Base-by-base conservation (phyloP, 35 echinoderm and acorn worm species). In the Heliocidaris tuberculata region DNA sequence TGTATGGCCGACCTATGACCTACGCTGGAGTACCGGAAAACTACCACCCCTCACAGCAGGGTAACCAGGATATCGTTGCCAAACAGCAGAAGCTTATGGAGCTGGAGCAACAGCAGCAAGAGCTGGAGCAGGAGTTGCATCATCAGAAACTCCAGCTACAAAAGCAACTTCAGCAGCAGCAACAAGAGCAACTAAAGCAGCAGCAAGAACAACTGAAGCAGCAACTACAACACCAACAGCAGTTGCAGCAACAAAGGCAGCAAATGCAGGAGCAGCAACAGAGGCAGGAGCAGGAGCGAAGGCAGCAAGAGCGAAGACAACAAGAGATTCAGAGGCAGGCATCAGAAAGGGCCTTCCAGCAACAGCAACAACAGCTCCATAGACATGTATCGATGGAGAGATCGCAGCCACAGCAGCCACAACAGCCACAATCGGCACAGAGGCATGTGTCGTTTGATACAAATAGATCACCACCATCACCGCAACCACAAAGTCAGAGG, bases 31-130 rank as follows among this genome's bases (percentile, higher is more conserved):
- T 49, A 19, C 48, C 91, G 50, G 91, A 30, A 93, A 59, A 48
- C 47, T 89, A 89, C 87, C 87, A 31, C 19, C 11, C 12, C 4
- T 30, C 11, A 13, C 10, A 19, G 47, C 49, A 93, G 91, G 11
- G 65, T 78, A 78, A 19, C 87, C 87, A 89, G 87, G 87, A 89
- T 7, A 89, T 89, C 31, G 87, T 48, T 15, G 29, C 50, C n/a
- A 93, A 93, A 31, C 91, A 93, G 48, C 91, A 93, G 48, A 49
- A 93, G 91, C 50, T 52, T 19, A 59, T 93, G 91, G 50, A 59
- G 91, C 50, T 59, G 48, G 12, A 93, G 50, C 91, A 93, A 59
- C 91, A 93, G 50, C 91, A 93, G 47, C 91, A 93, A 31, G 4
- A 93, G 50, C 50, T 52, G 91, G 48, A 93, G 13, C 48, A 52